A percentile compares a stretch with the other conserved stretches of the same genome.
Evolutionary conservation across 2,888 invertebrate genomes (phyloP).

Genomic region (Lydus trimaculatus): DNA sequence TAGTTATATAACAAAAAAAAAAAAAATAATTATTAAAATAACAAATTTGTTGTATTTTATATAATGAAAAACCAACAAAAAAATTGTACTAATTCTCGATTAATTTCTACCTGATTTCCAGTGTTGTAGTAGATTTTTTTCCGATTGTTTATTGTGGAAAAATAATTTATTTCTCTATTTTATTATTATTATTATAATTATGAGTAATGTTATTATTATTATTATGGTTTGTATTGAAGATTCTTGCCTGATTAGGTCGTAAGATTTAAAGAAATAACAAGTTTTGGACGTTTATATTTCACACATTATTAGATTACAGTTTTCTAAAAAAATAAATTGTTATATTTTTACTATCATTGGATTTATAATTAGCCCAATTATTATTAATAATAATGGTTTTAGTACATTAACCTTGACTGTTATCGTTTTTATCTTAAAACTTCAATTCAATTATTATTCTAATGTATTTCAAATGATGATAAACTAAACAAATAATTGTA

Average conservation of each 20-base stretch:
- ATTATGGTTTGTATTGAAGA: conserved; percentile 37
- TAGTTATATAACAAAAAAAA: not conserved
- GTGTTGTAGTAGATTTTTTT: not conserved
- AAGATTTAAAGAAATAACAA: conserved; percentile 41
- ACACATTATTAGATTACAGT: conserved; percentile 48
- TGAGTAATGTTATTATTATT: conserved; percentile 44
- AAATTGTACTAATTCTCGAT: conserved; percentile 5
- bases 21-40: not conserved
- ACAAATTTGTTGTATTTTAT: not conserved
- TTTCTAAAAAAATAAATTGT: conserved; percentile 54
- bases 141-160: not conserved
- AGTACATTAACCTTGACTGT: not conserved
- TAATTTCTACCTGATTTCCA: conserved; percentile 5
- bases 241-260: conserved; percentile 49
- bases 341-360: conserved; percentile 48
- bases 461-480: not conserved
- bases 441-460: not conserved
- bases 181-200: conserved; percentile 34
- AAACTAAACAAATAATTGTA: not conserved
- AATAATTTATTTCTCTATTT: conserved; percentile 26
- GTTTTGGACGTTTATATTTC: conserved; percentile 45
- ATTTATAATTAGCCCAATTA: not conserved
- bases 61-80: not conserved
- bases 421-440: not conserved
- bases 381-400: not conserved